Evolutionary conservation across 2,888 invertebrate species (phyloP), one percentile per base, ranked within the genome.

Genomic region (Kryphioiulus occultus): DNA sequence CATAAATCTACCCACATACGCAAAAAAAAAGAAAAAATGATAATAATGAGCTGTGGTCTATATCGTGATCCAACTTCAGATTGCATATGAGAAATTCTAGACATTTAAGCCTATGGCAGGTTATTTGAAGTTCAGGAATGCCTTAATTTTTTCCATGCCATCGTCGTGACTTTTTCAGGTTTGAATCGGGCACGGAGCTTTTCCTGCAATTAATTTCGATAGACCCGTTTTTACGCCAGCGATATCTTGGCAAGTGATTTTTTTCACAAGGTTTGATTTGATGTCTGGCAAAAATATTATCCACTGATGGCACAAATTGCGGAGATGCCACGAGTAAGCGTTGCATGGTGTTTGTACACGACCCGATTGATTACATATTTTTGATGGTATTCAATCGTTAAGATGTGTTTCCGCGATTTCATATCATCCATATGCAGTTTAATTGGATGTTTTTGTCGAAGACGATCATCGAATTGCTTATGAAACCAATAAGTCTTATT

Each of bases 401-500:
- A 30, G 30, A 78, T 78, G 78, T 78, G 26, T 78, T 15, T 10
- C 12, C 26, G 78, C 78, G 4, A 3, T 12, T 26, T n/a, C 68
- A 26, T 30, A 15, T 78, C 26, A 78, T 30, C 26, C 26, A 68
- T 26, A 12, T 68, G n/a, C 26, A 26, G 68, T 26, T n/a, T 68
- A 68, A 68, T 78, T 78, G 78, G 78, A 3, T 78, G 78, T 78
- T 78, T 68, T 78, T 78, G 78, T 30, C 3, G 68, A 78, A 78
- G 12, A 30, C 30, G 26, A 12, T 78, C 30, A 2, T 3, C 26
- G 30, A 30, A 78, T 68, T 78, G 15, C 30, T 30, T 15, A 30
- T 17, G 78, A 10, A 22, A 22, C 26, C 35, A 2, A 35, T 7
- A 44, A 9, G 10, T 44, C 15, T 39, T 39, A 39, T n/a, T n/a